A percentile compares a stretch with the other conserved stretches of the same genome.
phyloP scores from a whole-genome alignment of 1,140 invertebrate species.

The Laodelphax striatellus region DNA sequence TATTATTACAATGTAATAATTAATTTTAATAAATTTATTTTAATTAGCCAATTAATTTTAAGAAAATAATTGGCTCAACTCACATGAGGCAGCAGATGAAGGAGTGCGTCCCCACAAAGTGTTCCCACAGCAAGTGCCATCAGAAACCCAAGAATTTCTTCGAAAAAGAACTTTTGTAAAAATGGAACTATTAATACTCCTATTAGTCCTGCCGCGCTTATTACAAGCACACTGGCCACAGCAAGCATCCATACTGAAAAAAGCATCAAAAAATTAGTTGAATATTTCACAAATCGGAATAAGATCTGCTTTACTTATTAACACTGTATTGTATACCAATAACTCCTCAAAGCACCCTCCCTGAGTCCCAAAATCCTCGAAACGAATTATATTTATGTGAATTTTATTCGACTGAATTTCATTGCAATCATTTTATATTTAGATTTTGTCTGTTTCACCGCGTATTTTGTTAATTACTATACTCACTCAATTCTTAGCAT shows the following conservation, averaged over 20 bases:
- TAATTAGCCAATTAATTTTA: too few relatives aligned
- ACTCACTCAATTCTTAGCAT: too few relatives aligned
- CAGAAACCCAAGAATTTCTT: conserved; percentile 80
- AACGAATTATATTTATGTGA: too few relatives aligned
- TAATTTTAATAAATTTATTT: too few relatives aligned
- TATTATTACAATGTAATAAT: too few relatives aligned
- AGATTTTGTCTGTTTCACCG: too few relatives aligned
- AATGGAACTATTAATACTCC: conserved; percentile 77
- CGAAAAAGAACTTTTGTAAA: conserved; percentile 81
- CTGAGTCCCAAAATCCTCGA: too few relatives aligned
- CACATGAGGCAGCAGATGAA: conserved; percentile 87
- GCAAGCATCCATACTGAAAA: conserved; percentile 72
- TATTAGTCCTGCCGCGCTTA: conserved; percentile 71
- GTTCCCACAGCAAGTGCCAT: conserved; percentile 87
- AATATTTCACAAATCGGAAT: background rate
- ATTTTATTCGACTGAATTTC: background rate
- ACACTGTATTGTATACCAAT: too few relatives aligned
- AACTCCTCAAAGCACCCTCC: too few relatives aligned
- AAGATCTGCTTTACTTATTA: too few relatives aligned
- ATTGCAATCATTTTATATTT: too few relatives aligned
- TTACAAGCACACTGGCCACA: conserved; percentile 62
- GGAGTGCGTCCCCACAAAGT: conserved; percentile 78
- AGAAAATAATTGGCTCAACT: conserved; percentile 29
- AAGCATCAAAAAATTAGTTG: conserved; percentile 7
- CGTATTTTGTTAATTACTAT: too few relatives aligned